Percentiles rank a stretch among this genome's conserved stretches.
These are phyloP conservation scores for Invenusta paracnida DNA, from an alignment of 2,888 invertebrate genomes.

Conservation along the genomic window DNA sequence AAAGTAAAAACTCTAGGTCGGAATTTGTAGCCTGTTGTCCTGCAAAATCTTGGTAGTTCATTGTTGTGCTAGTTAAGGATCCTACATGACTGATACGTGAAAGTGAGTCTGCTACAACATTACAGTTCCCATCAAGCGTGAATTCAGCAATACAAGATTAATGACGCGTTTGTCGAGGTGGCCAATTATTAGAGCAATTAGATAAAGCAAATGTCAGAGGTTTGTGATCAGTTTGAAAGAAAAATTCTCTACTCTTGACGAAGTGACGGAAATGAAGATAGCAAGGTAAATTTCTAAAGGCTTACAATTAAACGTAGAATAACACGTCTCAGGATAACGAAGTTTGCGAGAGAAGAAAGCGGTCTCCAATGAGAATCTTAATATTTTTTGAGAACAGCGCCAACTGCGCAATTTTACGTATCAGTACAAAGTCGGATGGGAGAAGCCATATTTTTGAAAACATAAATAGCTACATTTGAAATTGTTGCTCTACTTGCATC, in stretches of 20 bases:
- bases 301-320: slow-evolving; percentile 26
- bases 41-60: not conserved
- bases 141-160: slow-evolving; percentile 45
- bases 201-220: slow-evolving; percentile 53
- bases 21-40: not conserved
- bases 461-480: not conserved
- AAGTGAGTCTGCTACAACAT: slow-evolving; percentile 35
- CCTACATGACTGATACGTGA: slow-evolving; percentile 6
- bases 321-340: not conserved
- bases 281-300: not conserved
- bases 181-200: slow-evolving; percentile 50
- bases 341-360: slow-evolving; percentile 2
- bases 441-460: not conserved
- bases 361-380: not conserved
- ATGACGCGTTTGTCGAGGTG: slow-evolving; percentile 55
- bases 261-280: no score
- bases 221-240: slow-evolving; percentile 32
- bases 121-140: slow-evolving; percentile 5
- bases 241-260: not conserved
- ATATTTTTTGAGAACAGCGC: no score
- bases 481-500: no score
- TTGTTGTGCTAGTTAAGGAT: not conserved
- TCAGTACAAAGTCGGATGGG: not conserved
- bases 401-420: not conserved
- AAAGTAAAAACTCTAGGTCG: not conserved